These are phyloP conservation scores for Gobiocypris rarus DNA, from an alignment of 2,113 vertebrate genomes.

Conservation along the genomic window DNA sequence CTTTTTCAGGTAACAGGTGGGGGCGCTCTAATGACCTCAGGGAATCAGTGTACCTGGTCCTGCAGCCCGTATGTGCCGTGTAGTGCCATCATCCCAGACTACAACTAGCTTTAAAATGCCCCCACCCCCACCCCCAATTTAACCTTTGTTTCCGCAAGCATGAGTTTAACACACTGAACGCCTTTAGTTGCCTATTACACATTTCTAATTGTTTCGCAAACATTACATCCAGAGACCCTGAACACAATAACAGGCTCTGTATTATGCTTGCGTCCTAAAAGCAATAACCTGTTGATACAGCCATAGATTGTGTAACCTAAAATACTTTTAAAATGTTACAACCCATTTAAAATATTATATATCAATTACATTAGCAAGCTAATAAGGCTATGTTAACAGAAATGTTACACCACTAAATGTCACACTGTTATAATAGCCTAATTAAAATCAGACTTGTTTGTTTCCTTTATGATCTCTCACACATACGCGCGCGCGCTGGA, in stretches of 20 bases:
- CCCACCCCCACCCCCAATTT: no score
- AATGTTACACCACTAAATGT: neutral
- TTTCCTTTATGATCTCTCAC: neutral
- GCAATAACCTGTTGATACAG: neutral
- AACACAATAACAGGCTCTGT: neutral
- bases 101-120: neutral
- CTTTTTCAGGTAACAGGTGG: slow-evolving; percentile 66
- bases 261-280: neutral
- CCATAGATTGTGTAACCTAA: no score
- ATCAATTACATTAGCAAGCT: neutral
- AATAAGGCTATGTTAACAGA: no score
- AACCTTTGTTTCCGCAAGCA: no score
- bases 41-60: slow-evolving; percentile 28
- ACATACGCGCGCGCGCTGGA: neutral
- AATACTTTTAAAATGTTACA: no score
- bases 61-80: neutral
- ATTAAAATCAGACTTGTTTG: neutral
- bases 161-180: neutral
- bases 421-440: neutral
- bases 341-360: no score
- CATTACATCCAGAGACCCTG: neutral
- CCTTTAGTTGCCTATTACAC: neutral
- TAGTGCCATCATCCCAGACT: neutral
- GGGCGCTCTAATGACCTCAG: slow-evolving; percentile 64
- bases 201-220: neutral